phyloP scores from a whole-genome alignment of 37 sponge, comb jelly and placozoan genomes.

The Ephydatia muelleri region DNA sequence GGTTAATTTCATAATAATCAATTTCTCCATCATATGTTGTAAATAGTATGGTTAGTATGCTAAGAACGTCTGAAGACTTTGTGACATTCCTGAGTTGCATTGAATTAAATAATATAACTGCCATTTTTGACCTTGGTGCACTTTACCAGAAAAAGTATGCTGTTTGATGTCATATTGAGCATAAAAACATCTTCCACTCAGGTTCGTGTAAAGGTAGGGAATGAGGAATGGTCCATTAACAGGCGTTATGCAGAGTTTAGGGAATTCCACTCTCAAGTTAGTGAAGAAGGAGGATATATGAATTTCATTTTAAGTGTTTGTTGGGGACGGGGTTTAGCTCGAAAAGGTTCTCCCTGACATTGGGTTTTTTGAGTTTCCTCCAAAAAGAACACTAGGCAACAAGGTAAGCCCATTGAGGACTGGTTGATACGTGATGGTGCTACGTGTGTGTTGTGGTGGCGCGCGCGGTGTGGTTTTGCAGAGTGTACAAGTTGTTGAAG shows the following conservation, averaged over 20 bases:
- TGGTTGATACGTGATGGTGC: neutral
- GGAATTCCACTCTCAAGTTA: slow-evolving; percentile 78
- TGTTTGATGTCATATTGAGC: neutral
- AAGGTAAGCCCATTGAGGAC: slow-evolving; percentile 69
- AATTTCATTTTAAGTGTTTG: neutral
- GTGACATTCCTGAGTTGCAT: too few species aligned
- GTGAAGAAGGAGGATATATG: neutral
- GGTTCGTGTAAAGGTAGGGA: slow-evolving; percentile 56
- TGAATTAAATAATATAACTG: too few species aligned
- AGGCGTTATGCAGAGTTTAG: slow-evolving; percentile 92
- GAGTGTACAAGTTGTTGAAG: slow-evolving; percentile 77
- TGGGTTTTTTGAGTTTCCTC: slow-evolving; percentile 79
- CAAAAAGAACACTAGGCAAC: slow-evolving; percentile 78
- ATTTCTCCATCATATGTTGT: too few species aligned
- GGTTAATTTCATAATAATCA: too few species aligned
- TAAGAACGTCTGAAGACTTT: too few species aligned
- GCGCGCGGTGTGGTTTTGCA: slow-evolving; percentile 11
- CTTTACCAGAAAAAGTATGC: too few species aligned
- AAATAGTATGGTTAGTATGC: too few species aligned
- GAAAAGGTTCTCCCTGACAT: slow-evolving; percentile 36
- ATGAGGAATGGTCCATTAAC: slow-evolving; percentile 97
- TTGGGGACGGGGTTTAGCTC: neutral
- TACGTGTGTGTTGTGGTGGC: neutral
- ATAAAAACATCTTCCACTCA: neutral
- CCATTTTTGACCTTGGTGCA: too few species aligned